These are phyloP conservation scores for Sitophilus oryzae DNA, from an alignment of 1,140 invertebrate genomes.

Conservation along the genomic window DNA sequence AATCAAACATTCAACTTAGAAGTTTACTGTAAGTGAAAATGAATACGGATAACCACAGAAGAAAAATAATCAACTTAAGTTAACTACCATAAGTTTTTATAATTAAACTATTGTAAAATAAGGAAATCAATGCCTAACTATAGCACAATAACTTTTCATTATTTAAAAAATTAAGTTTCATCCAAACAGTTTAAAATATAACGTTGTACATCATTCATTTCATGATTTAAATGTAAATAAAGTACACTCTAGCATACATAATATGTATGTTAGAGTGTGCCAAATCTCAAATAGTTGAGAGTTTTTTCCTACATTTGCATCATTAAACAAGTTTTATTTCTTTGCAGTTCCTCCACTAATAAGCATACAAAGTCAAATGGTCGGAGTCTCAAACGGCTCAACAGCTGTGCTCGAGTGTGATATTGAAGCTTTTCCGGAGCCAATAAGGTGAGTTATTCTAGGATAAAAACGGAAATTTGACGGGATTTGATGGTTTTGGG, in stretches of 20 bases:
- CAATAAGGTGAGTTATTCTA: slow-evolving; percentile 51
- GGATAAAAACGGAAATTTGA: too few species aligned
- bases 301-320: too few species aligned
- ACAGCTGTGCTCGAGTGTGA: slow-evolving; percentile 73
- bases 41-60: too few species aligned
- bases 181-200: not conserved
- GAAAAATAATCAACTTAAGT: too few species aligned
- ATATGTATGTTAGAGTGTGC: too few species aligned
- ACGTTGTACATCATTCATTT: not conserved
- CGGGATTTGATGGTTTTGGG: too few species aligned
- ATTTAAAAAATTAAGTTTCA: not conserved
- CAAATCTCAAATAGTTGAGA: too few species aligned
- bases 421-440: slow-evolving; percentile 82
- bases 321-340: slow-evolving; percentile 25
- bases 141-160: too few species aligned
- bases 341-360: slow-evolving; percentile 76
- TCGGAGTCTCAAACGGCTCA: slow-evolving; percentile 64
- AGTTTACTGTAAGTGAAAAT: slow-evolving; percentile 89
- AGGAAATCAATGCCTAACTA: too few species aligned
- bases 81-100: too few species aligned
- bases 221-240: not conserved
- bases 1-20: slow-evolving; percentile 75
- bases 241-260: too few species aligned
- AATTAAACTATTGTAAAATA: too few species aligned
- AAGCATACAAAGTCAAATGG: slow-evolving; percentile 65